Evolutionary conservation across 2,888 invertebrate species (phyloP), one percentile per base, ranked within the genome.

Genomic region (Andrena fulva): DNA sequence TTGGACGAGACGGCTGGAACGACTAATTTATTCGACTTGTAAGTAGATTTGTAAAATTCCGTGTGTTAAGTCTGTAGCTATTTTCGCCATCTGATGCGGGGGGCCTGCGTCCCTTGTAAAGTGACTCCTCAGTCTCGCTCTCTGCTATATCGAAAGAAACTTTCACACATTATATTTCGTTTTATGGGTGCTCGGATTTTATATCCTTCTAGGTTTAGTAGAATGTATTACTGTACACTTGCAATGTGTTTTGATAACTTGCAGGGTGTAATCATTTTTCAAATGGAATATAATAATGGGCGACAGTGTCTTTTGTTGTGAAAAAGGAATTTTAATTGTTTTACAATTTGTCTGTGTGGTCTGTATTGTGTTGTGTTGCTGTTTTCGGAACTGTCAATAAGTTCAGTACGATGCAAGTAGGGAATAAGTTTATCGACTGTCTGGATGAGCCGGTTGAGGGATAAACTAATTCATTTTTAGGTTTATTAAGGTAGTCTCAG

Each of bases 1-100:
- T 87, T 90, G 56, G 89, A 93, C 77, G 93, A 93, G 54, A 92
- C 93, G 0, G 71, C 88, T 50, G 88, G 83, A 20, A 87, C 89
- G 52, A 74, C 90, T 59, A 87, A 91, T 77, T 87, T 84, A 69
- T 92, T 91, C 42, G 93, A 93, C 12, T 74, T 35, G 93, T 93
- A 63, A 93, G 93, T 91, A 80, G 70, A 69, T 64, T 52, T 16
- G 6, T 54, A 27, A 8, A 29, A 24, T 16, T 70, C 31, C 27
- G 8, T 27, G 27, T 54, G 31, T 4, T 35, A 8, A 8, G 10
- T 42, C 6, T 6, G 20, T 24, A 54, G 59, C n/a, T 68, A 66
- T 56, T 72, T 54, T 42, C 31, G 42, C 31, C 24, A 56, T 4
- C 33, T 24, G 10, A 50, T 42, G 62, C 20, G n/a, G 50, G 72